phyloP scores from a whole-genome alignment of 2,888 invertebrate genomes.

The Drosophila mimetica region DNA sequence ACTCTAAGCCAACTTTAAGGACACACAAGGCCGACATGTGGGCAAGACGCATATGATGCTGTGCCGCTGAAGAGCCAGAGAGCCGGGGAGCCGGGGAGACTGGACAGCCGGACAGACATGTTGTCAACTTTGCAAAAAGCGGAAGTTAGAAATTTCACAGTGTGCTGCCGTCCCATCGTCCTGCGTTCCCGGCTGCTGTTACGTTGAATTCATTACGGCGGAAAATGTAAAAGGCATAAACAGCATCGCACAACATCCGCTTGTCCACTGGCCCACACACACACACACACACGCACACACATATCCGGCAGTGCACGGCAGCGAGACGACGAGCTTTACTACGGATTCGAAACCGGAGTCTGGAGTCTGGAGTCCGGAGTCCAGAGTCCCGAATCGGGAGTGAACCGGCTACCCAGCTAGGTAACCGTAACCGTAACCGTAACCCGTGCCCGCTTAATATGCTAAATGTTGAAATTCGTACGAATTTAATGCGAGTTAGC shows the following conservation, averaged over 20 bases:
- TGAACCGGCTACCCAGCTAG: slow-evolving; percentile 25
- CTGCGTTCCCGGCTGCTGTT: slow-evolving; percentile 16
- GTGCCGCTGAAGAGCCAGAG: not conserved
- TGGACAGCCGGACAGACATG: slow-evolving; percentile 55
- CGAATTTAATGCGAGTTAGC: slow-evolving; percentile 61
- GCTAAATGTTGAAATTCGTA: slow-evolving; percentile 67
- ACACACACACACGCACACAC: slow-evolving; percentile 24
- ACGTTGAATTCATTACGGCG: slow-evolving; percentile 74
- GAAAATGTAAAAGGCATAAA: slow-evolving; percentile 77
- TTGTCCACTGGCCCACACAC: slow-evolving; percentile 42
- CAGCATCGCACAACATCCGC: slow-evolving; percentile 75
- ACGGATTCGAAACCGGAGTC: slow-evolving; percentile 6
- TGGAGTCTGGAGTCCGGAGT: slow-evolving; percentile 27
- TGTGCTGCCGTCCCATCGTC: slow-evolving; percentile 38
- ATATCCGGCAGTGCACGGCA: slow-evolving; percentile 57
- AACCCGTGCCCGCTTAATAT: slow-evolving; percentile 57
- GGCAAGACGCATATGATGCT: slow-evolving; percentile 37
- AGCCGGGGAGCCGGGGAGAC: slow-evolving; percentile 6
- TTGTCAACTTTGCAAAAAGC: slow-evolving; percentile 77
- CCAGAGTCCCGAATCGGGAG: slow-evolving; percentile 9
- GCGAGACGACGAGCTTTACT: slow-evolving; percentile 49
- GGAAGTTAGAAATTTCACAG: slow-evolving; percentile 78
- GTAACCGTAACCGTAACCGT: slow-evolving; percentile 9
- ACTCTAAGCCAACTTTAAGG: slow-evolving; percentile 41
- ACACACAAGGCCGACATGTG: slow-evolving; percentile 15